Conservation (phyloP, 2,888 invertebrate genomes). For the Tachina fera region DNA sequence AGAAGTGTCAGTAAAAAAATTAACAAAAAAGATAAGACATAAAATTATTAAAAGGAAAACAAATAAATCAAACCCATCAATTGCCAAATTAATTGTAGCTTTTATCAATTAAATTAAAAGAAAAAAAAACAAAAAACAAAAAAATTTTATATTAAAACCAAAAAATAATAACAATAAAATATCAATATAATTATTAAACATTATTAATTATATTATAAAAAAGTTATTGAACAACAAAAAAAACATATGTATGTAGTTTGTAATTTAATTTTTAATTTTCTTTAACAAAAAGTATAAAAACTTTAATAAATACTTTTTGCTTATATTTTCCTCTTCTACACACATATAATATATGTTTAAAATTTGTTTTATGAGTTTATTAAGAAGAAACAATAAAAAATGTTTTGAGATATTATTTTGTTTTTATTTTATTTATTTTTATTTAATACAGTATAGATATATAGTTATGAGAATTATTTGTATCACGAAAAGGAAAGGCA, state of each 20-base stretch:
- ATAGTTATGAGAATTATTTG: conserved; percentile 11
- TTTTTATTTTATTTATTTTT: conserved; percentile 21
- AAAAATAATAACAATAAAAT: conserved; percentile 70
- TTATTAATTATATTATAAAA: conserved; percentile 64
- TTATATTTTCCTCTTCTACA: conserved; percentile 43
- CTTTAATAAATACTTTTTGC: conserved; percentile 38
- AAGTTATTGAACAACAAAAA: conserved; percentile 31
- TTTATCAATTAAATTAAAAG: conserved; percentile 79
- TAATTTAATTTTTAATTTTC: conserved; percentile 53
- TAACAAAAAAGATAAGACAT: conserved; percentile 56
- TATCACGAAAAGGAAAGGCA: conserved; percentile 21
- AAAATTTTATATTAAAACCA: conserved; percentile 73
- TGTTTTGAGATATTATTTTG: conserved; percentile 27
- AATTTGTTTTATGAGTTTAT: conserved; percentile 65
- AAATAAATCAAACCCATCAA: conserved; percentile 82
- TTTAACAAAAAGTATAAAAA: conserved; percentile 35
- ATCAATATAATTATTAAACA: conserved; percentile 62
- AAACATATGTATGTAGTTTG: conserved; percentile 48
- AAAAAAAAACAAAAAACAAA: conserved; percentile 71
- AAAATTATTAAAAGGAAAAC: conserved; percentile 57
- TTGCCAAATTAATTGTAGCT: conserved; percentile 83
- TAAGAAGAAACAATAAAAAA: conserved; percentile 51
- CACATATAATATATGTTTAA: conserved; percentile 10
- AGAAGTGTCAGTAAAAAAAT: conserved; percentile 62
- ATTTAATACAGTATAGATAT: not conserved